These are phyloP conservation scores for Melieria omissa DNA, from an alignment of 2,888 invertebrate species.

Conservation along the genomic window DNA sequence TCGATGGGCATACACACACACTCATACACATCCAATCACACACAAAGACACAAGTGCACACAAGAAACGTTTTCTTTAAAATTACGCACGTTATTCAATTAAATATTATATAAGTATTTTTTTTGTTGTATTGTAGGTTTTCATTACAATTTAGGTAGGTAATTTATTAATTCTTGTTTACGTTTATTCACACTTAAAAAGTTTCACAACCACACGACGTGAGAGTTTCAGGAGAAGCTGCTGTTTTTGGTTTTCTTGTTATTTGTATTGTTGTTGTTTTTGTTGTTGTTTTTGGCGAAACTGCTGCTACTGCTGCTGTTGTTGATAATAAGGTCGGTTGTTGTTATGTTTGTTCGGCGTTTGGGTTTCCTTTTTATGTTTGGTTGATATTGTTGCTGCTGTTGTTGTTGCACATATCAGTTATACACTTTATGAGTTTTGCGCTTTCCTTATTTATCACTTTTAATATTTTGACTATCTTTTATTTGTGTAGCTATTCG, in stretches of 20 bases:
- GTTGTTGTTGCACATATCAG: not conserved
- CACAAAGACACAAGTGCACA: not conserved
- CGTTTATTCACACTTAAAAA: conserved; percentile 28
- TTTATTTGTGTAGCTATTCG: no score
- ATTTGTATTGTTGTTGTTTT: conserved; percentile 1
- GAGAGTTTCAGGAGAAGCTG: conserved; percentile 5
- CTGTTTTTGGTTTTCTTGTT: not conserved
- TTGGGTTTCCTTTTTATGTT: conserved; percentile 35
- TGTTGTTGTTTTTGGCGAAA: conserved; percentile 23
- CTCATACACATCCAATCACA: not conserved
- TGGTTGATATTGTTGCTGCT: not conserved
- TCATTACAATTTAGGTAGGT: no score
- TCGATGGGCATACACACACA: no score
- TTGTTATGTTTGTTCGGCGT: conserved; percentile 3
- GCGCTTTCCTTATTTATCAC: no score
- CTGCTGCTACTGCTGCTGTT: conserved; percentile 11
- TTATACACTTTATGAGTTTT: not conserved
- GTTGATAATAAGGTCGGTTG: not conserved
- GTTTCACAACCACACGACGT: conserved; percentile 34
- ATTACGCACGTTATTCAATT: not conserved
- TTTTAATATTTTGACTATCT: no score
- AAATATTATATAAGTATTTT: conserved; percentile 1
- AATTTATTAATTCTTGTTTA: conserved; percentile 14
- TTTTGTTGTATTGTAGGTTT: not conserved
- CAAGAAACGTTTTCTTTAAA: conserved; percentile 7